Evolutionary conservation across 2,888 invertebrate genomes (phyloP), one percentile per base, ranked within the genome.

Genomic region (Apotomis betuletana): DNA sequence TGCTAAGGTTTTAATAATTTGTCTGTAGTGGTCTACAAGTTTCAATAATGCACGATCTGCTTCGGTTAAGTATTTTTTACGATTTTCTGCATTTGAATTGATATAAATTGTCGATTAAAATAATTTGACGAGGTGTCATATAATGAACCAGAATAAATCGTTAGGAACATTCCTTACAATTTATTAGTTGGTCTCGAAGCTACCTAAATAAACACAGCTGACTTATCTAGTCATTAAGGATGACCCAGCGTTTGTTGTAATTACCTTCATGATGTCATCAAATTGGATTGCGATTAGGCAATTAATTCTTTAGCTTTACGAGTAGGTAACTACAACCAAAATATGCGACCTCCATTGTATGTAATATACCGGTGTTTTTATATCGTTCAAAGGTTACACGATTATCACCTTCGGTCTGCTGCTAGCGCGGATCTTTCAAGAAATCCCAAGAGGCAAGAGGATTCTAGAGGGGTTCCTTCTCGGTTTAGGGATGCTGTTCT

Each of bases 371-470:
- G 0, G 6, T 6, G 5, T 15, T 73, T 27, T 75, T 62, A 74
- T 78, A 51, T 68, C 77, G 62, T 68, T 41, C 67, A 1, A 82
- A 90, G 95, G 95, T 77, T 96, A 96, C 89, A 91, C 95, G 80
- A 95, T 96, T 76, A 95, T 96, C 78, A 96, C 95, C 9, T 91
- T 94, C 72, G 96, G 95, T 27, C 89, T 96, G 75, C 91, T 96
- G 68, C 84, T 96, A 74, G 96, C 95, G 13, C 94, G 95, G 38
- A 85, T 95, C 4, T 92, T 94, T 76, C 95, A 95, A 41, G 96
- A 96, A 88, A 90, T 96, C 75, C 95, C 95, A 54, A 92, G 90
- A 49, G 94, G 95, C 5, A 91, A 94, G 75, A 91, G 95, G 77
- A 94, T 95, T 69, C 88, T 95, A 81, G 96, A 96, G 84, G 92